Conservation (phyloP, 2,113 vertebrate species). For the Nothobranchius kuhntae region DNA sequence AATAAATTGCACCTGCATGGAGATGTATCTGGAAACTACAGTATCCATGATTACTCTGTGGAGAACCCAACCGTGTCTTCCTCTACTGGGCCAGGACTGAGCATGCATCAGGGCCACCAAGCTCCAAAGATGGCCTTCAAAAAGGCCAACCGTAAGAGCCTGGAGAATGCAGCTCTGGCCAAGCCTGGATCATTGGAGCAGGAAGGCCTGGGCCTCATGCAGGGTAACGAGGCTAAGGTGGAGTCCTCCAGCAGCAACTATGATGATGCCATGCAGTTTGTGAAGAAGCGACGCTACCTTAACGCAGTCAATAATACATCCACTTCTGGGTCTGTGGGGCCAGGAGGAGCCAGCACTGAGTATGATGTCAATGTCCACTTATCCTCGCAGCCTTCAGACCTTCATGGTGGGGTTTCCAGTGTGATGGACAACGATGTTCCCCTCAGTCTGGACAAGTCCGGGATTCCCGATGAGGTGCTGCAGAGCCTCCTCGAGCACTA, state of each 20-base stretch:
- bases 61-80: slow-evolving; percentile 87
- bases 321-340: slow-evolving; percentile 18
- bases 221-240: slow-evolving; percentile 82
- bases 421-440: slow-evolving; percentile 88
- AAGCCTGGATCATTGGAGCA: slow-evolving; percentile 83
- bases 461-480: slow-evolving; percentile 96
- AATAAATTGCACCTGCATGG: slow-evolving; percentile 64
- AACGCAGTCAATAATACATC: slow-evolving; percentile 80
- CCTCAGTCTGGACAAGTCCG: slow-evolving; percentile 91
- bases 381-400: slow-evolving; percentile 88
- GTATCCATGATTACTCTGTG: slow-evolving; percentile 86
- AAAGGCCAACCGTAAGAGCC: slow-evolving; percentile 87
- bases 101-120: slow-evolving; percentile 85
- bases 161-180: slow-evolving; percentile 84
- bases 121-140: slow-evolving; percentile 94
- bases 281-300: slow-evolving; percentile 97
- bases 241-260: slow-evolving; percentile 90
- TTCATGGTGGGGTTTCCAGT: slow-evolving; percentile 87
- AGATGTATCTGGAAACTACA: slow-evolving; percentile 73
- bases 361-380: slow-evolving; percentile 89
- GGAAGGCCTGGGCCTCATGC: slow-evolving; percentile 87
- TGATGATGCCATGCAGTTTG: slow-evolving; percentile 98
- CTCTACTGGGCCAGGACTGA: slow-evolving; percentile 84
- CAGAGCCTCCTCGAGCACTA: slow-evolving; percentile 98
- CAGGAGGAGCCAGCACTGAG: slow-evolving; percentile 77